Evolutionary conservation across 2,888 invertebrate species (phyloP).

Genomic region (Pyralis farinalis): DNA sequence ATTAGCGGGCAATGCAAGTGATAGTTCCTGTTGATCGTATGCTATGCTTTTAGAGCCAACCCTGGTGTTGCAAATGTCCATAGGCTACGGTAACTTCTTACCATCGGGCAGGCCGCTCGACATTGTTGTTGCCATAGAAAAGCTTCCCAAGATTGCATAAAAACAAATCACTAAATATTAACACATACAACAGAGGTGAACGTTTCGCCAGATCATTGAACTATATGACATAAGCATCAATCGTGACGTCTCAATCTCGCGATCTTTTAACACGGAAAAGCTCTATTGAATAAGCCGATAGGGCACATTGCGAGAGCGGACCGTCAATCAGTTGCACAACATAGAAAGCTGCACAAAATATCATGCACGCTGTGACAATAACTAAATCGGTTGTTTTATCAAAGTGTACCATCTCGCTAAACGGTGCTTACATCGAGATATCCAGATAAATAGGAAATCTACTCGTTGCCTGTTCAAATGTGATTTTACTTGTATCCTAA

Average conservation of each 20-base stretch:
- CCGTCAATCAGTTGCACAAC: slow-evolving; percentile 71
- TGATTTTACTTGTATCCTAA: too few species aligned
- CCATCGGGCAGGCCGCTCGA: too few species aligned
- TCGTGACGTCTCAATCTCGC: slow-evolving; percentile 62
- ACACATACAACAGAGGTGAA: neutral
- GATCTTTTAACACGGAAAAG: slow-evolving; percentile 62
- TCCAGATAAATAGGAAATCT: too few species aligned
- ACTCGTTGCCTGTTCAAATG: too few species aligned
- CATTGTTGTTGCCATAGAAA: too few species aligned
- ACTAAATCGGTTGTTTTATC: slow-evolving; percentile 26
- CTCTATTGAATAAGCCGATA: slow-evolving; percentile 56
- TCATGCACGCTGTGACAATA: slow-evolving; percentile 41
- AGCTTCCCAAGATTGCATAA: too few species aligned
- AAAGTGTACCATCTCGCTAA: slow-evolving; percentile 24
- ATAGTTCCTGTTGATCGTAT: too few species aligned
- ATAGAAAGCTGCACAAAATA: slow-evolving; percentile 58
- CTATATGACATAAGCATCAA: slow-evolving; percentile 46
- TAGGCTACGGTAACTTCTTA: too few species aligned
- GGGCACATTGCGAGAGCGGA: slow-evolving; percentile 53
- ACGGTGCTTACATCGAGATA: neutral
- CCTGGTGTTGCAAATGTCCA: too few species aligned
- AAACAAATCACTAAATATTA: too few species aligned
- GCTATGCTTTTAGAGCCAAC: too few species aligned
- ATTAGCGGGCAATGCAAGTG: too few species aligned
- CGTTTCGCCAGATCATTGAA: slow-evolving; percentile 27